Percentiles rank a stretch among this genome's conserved stretches.
Evolutionary conservation across 2,113 vertebrate species (phyloP).

Genomic region (Microtus oregoni): DNA sequence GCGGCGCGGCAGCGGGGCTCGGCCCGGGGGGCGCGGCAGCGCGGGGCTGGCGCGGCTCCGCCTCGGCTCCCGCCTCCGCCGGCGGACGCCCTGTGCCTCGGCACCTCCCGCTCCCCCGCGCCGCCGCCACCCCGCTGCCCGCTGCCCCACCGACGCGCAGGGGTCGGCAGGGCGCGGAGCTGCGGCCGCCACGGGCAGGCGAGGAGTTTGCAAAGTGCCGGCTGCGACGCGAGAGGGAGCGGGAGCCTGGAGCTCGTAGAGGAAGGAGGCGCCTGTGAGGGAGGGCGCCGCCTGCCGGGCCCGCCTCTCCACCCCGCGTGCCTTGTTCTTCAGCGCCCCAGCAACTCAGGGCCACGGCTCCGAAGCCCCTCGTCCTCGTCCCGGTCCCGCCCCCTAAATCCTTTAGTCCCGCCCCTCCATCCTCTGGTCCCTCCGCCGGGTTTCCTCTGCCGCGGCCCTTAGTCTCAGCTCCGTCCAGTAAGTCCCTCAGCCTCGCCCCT

Average conservation of each 20-base stretch:
- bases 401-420: not conserved
- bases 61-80: slow-evolving; percentile 12
- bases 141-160: slow-evolving; percentile 7
- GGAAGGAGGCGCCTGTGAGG: not conserved
- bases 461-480: not conserved
- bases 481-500: not conserved
- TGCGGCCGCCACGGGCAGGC: slow-evolving; percentile 48
- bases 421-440: not conserved
- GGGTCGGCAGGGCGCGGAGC: slow-evolving; percentile 52
- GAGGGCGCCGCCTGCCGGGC: slow-evolving; percentile 56
- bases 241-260: not conserved
- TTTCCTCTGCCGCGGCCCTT: not conserved
- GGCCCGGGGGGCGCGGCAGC: slow-evolving; percentile 54
- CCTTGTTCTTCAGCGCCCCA: not conserved
- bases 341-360: not conserved
- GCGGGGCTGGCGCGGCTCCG: slow-evolving; percentile 45
- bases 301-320: not conserved
- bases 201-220: slow-evolving; percentile 80
- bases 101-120: slow-evolving; percentile 8
- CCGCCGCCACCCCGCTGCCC: not conserved
- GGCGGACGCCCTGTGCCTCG: slow-evolving; percentile 36
- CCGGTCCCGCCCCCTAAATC: not conserved
- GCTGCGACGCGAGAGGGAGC: slow-evolving; percentile 45
- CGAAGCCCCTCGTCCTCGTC: not conserved
- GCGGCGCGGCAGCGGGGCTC: no score